Percentiles rank a stretch among this genome's conserved stretches.
phyloP scores from a whole-genome alignment of 2,797 vertebrate species.

The Notolabrus celidotus region DNA sequence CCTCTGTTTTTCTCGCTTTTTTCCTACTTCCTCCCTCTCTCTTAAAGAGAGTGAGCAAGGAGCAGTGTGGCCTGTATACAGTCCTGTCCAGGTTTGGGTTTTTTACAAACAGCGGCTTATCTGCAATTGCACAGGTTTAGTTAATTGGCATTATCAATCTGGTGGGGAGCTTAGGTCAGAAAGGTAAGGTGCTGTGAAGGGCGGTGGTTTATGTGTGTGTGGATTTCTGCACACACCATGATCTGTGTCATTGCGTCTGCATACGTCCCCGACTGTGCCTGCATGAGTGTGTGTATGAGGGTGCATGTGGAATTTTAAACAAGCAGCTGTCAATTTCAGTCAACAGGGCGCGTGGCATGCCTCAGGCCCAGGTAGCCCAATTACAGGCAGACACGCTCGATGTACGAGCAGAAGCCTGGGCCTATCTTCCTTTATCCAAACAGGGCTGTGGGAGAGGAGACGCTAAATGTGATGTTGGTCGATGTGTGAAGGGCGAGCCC shows the following conservation, averaged over 20 bases:
- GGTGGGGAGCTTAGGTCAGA: conserved; percentile 56
- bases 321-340: conserved; percentile 83
- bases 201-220: conserved; percentile 17
- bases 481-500: conserved; percentile 73
- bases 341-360: conserved; percentile 67
- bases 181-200: conserved; percentile 41
- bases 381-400: conserved; percentile 77
- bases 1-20: conserved; percentile 6
- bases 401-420: conserved; percentile 52
- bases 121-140: conserved; percentile 76
- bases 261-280: conserved; percentile 43
- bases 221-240: conserved; percentile 34
- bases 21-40: background rate
- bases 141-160: conserved; percentile 83
- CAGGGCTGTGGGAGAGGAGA: conserved; percentile 52
- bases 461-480: conserved; percentile 66
- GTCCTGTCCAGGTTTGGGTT: conserved; percentile 47
- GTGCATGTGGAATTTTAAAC: conserved; percentile 76
- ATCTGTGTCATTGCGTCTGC: conserved; percentile 39
- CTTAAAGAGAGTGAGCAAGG: background rate
- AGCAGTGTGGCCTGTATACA: conserved; percentile 59
- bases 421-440: conserved; percentile 70
- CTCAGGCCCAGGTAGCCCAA: conserved; percentile 81
- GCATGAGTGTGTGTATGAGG: conserved; percentile 21
- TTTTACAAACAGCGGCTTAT: conserved; percentile 72